Evolutionary conservation across 2,888 invertebrate species (phyloP), one percentile per base, ranked within the genome.

Genomic region (Drosophila pseudotalamancana): DNA sequence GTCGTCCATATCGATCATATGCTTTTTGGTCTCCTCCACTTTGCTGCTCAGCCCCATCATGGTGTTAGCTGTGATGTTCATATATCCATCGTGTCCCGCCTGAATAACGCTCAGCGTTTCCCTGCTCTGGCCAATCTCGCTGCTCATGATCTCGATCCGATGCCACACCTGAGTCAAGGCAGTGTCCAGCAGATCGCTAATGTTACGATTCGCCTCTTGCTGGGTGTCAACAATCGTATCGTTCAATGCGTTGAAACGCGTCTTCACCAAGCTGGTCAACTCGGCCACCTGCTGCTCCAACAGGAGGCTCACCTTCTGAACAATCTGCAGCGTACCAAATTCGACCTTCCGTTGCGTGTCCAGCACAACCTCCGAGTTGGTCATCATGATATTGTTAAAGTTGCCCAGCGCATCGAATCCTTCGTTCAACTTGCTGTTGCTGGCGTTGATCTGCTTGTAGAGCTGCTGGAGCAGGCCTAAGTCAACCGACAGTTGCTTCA

Each of bases 151-250:
- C 69, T 97, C 96, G 77, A 97, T 97, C 90, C 97, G 97, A 18
- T 97, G 92, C 97, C 97, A 97, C 12, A 97, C 97, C 89, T 96
- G 95, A 72, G 95, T 94, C 89, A 97, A 95, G 89, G 96, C 96
- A 11, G 94, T 92, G 80, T 97, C 96, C 87, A 97, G 94, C 87
- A 95, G 95, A 0, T 93, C 92, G 46, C 95, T 96, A 48, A 97
- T 91, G 90, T 97, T 97, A 4, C 94, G 93, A 56, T 96, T 91
- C 0, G 95, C 94, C 2, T 94, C 94, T 32, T 94, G 94, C 82
- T 97, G 96, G 85, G 95, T 95, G 68, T 93, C 94, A 70, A 95
- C 92, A 61, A 97, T 94, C 1, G 94, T 92, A 34, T 93, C 92
- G 55, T 96, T 95, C 53, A 97, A 94, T 25, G 92, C 93, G 79